Evolutionary conservation across 2,797 vertebrate species (phyloP), one percentile per base, ranked within the genome.

Genomic region (Tokudaia tokunoshimensis): DNA sequence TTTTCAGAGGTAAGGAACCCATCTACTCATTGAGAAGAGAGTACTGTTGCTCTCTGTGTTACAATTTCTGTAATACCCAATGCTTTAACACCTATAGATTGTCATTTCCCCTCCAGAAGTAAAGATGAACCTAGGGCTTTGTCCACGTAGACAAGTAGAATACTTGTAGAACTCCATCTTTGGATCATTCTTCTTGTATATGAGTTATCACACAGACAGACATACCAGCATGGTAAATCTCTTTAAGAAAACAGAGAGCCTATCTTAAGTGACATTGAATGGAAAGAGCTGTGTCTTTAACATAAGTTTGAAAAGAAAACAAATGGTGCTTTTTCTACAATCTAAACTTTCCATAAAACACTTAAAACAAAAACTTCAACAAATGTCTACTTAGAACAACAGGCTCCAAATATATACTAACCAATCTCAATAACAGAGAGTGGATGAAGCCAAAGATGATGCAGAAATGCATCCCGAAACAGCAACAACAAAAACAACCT

Each of bases 241-340:
- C 29, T 82, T 86, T 29, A 88, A 91, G 31, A 74, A 76, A 50
- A 81, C 11, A 61, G 22, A 72, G 10, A 72, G 2, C 0, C 37
- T 89, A 47, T 52, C 82, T 94, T 91, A 93, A 47, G 79, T 3
- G 34, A 92, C 14, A 97, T 12, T 94, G 74, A 75, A 94, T 37
- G 3, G n/a, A 78, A 4, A 52, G 37, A 93, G 3, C 37, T 89
- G 34, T 1, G 41, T 90, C 11, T 76, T 87, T 90, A 84, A 83
- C 2, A 72, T 10, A 83, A 86, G 19, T 72, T 83, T 52, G 31
- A 83, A 89, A 90, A 91, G 29, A 85, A 95, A 96, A 55, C 7
- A 78, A 44, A 80, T 1, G 26, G 13, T 59, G 15, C 3, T 59
- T 63, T 88, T 1, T 61, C 47, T 76, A 61, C 0, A 79, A 7